phyloP scores from a whole-genome alignment of 2,113 vertebrate genomes.

The Tiliqua scincoides region DNA sequence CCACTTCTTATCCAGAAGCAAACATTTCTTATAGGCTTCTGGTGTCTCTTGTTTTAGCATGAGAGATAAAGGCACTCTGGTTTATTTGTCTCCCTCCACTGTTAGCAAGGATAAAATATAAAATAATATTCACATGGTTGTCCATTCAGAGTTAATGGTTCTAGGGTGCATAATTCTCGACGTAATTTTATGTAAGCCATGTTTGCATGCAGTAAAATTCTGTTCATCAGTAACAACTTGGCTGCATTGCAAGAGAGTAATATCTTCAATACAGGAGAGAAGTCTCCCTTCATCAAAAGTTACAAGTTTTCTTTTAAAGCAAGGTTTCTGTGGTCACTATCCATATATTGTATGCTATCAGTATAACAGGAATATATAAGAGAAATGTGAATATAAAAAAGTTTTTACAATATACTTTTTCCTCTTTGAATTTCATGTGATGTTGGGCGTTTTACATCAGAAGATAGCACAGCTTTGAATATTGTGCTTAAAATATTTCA shows the following conservation, averaged over 20 bases:
- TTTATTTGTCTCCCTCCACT: background rate
- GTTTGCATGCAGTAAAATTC: background rate
- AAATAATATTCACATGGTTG: background rate
- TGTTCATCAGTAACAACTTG: background rate
- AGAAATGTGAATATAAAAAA: slow-evolving; percentile 10
- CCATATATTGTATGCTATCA: background rate
- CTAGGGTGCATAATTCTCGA: background rate
- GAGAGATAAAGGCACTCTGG: background rate
- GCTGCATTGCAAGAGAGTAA: background rate
- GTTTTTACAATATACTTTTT: background rate
- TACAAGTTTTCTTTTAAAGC: no score
- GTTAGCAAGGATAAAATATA: background rate
- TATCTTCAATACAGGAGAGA: background rate
- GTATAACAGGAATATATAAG: background rate
- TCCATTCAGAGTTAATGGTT: background rate
- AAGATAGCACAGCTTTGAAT: background rate
- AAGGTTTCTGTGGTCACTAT: no score
- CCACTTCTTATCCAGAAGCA: background rate
- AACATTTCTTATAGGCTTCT: background rate
- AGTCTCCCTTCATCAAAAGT: background rate
- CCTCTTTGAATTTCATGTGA: background rate
- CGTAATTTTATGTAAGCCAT: background rate
- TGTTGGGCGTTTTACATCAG: background rate
- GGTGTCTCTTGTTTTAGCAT: background rate
- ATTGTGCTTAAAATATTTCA: background rate